These are phyloP conservation scores for Zaprionus ghesquierei DNA, from an alignment of 1,140 invertebrate genomes.

Conservation along the genomic window DNA sequence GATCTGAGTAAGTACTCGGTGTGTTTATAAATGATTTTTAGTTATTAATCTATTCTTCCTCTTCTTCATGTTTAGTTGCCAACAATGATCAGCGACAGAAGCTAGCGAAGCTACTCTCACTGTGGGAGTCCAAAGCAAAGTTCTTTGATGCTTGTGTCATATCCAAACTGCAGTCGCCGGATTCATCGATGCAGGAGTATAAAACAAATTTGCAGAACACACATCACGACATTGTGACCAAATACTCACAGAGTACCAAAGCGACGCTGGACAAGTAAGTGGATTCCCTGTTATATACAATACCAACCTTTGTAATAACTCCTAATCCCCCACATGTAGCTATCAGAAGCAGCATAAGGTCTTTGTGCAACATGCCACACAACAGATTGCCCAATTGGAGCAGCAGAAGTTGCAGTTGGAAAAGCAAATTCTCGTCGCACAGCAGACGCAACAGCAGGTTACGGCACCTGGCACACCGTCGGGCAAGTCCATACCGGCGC, in stretches of 20 bases:
- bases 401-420: conserved; percentile 91
- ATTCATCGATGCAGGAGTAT: conserved; percentile 91
- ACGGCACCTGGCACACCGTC: conserved; percentile 29
- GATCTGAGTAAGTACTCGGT: conserved; percentile 86
- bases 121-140: conserved; percentile 98
- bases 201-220: conserved; percentile 91
- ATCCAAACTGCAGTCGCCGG: conserved; percentile 91
- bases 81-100: conserved; percentile 94
- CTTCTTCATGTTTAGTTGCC: conserved; percentile 85
- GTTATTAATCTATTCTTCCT: conserved; percentile 11
- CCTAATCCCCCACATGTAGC: conserved; percentile 57
- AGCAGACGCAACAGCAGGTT: conserved; percentile 49
- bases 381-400: conserved; percentile 93
- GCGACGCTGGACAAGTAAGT: conserved; percentile 88
- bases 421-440: conserved; percentile 84
- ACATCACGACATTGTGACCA: conserved; percentile 89
- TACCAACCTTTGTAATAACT: background rate
- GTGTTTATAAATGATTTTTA: background rate
- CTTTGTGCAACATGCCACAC: conserved; percentile 94
- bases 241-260: conserved; percentile 89
- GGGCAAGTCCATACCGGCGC: conserved; percentile 58
- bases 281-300: background rate
- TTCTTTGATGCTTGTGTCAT: conserved; percentile 94
- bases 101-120: conserved; percentile 93
- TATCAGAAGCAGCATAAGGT: conserved; percentile 97